A percentile compares a stretch with the other conserved stretches of the same genome.
phyloP scores from a whole-genome alignment of 2,888 invertebrate species.

The Plebejus argus region DNA sequence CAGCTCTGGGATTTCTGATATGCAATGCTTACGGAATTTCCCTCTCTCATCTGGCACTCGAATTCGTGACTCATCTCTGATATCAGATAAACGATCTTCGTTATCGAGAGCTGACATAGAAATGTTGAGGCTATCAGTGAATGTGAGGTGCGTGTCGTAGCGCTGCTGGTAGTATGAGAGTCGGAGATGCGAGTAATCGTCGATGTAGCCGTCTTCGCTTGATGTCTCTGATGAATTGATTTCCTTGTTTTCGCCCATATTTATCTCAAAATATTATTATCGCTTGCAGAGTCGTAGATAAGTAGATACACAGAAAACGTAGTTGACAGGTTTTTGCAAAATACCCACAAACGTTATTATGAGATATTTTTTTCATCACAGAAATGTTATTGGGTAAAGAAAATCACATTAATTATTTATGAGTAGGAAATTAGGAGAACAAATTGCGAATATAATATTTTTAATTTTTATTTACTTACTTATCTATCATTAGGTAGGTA shows the following conservation, averaged over 20 bases:
- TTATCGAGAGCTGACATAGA: slow-evolving; percentile 40
- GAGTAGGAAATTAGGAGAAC: no score
- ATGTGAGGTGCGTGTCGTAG: slow-evolving; percentile 35
- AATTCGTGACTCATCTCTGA: slow-evolving; percentile 40
- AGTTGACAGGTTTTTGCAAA: background rate
- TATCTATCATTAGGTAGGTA: no score
- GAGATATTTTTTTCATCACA: background rate
- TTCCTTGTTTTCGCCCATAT: slow-evolving; percentile 36
- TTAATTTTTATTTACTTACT: no score
- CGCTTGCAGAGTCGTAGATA: background rate
- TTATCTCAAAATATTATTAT: background rate
- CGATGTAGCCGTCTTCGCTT: slow-evolving; percentile 48
- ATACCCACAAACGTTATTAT: background rate
- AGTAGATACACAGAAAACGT: background rate
- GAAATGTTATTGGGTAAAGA: background rate
- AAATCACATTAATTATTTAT: background rate
- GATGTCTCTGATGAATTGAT: slow-evolving; percentile 34
- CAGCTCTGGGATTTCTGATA: slow-evolving; percentile 58
- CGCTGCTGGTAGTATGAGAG: slow-evolving; percentile 56
- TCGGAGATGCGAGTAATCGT: slow-evolving; percentile 62
- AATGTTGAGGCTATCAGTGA: slow-evolving; percentile 33
- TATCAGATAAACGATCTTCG: slow-evolving; percentile 32
- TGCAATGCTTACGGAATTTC: slow-evolving; percentile 50
- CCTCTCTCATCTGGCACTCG: slow-evolving; percentile 44
- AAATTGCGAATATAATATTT: no score